Evolutionary conservation across 2,113 vertebrate species (phyloP).

Genomic region (Semnornis frantzii): DNA sequence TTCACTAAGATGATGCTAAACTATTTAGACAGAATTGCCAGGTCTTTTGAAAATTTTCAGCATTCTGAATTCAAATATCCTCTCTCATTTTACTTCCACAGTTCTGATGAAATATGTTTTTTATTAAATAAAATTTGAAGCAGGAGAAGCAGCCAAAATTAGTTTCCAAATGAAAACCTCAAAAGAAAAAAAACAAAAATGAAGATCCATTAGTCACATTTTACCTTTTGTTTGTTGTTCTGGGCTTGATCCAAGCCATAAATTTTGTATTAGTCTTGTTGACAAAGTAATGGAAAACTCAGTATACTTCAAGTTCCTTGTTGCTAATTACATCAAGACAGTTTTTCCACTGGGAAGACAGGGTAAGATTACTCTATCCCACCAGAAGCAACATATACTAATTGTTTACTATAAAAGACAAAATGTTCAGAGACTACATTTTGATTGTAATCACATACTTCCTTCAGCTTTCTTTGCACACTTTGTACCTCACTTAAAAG

Average conservation of each 20-base stretch:
- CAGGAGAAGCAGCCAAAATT: conserved; percentile 34
- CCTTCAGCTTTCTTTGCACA: not conserved
- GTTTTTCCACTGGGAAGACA: conserved; percentile 22
- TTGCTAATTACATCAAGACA: conserved; percentile 52
- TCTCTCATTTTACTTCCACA: conserved; percentile 23
- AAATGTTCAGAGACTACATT: conserved; percentile 17
- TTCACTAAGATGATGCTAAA: conserved; percentile 42
- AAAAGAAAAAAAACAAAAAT: conserved; percentile 20
- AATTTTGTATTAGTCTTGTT: conserved; percentile 31
- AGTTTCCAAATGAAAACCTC: conserved; percentile 49
- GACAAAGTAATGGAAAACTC: conserved; percentile 60
- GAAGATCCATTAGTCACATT: conserved; percentile 35
- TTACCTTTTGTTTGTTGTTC: conserved; percentile 51
- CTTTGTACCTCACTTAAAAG: conserved; percentile 8
- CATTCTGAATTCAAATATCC: conserved; percentile 33
- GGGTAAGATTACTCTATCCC: not conserved
- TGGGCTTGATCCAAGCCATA: conserved; percentile 38
- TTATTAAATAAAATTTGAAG: conserved; percentile 51
- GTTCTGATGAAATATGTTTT: conserved; percentile 53
- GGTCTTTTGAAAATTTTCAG: conserved; percentile 43
- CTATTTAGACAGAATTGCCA: conserved; percentile 39
- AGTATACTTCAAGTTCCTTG: conserved; percentile 37
- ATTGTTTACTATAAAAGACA: conserved; percentile 38
- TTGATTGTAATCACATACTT: not conserved
- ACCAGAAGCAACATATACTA: conserved; percentile 36